Conservation (phyloP, 2,888 invertebrate species). For the Habroteleia sp. region DNA sequence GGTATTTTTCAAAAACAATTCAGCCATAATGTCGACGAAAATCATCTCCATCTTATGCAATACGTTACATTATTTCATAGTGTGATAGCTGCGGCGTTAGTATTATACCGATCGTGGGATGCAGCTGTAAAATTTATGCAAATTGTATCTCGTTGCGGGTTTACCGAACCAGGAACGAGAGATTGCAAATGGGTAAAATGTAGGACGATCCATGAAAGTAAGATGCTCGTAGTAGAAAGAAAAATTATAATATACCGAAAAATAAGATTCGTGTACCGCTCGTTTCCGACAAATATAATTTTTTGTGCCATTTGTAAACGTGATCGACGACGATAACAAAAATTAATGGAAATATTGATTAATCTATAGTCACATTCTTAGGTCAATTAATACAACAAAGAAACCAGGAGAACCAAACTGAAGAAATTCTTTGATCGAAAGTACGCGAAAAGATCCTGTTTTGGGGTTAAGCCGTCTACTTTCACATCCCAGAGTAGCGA, state of each 20-base stretch:
- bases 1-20: slow-evolving; percentile 34
- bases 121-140: slow-evolving; percentile 57
- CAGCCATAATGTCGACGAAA: slow-evolving; percentile 26
- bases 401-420: slow-evolving; percentile 1
- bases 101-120: slow-evolving; percentile 47
- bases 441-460: slow-evolving; percentile 65
- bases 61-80: slow-evolving; percentile 47
- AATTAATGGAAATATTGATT: slow-evolving; percentile 17
- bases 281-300: slow-evolving; percentile 18
- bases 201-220: slow-evolving; percentile 63
- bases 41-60: slow-evolving; percentile 39
- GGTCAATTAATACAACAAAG: too few relatives aligned
- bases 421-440: slow-evolving; percentile 58
- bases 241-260: slow-evolving; percentile 54
- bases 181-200: slow-evolving; percentile 63
- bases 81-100: slow-evolving; percentile 41
- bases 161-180: slow-evolving; percentile 61
- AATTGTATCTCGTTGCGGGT: slow-evolving; percentile 60
- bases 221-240: slow-evolving; percentile 60
- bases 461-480: slow-evolving; percentile 57
- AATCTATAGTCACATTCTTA: too few relatives aligned
- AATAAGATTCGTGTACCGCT: slow-evolving; percentile 27
- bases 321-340: slow-evolving; percentile 11
- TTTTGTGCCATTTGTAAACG: slow-evolving; percentile 11
- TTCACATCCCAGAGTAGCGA: slow-evolving; percentile 62